Base-by-base conservation (phyloP, 1,140 invertebrate genomes). In the Drosophila parabipectinata region DNA sequence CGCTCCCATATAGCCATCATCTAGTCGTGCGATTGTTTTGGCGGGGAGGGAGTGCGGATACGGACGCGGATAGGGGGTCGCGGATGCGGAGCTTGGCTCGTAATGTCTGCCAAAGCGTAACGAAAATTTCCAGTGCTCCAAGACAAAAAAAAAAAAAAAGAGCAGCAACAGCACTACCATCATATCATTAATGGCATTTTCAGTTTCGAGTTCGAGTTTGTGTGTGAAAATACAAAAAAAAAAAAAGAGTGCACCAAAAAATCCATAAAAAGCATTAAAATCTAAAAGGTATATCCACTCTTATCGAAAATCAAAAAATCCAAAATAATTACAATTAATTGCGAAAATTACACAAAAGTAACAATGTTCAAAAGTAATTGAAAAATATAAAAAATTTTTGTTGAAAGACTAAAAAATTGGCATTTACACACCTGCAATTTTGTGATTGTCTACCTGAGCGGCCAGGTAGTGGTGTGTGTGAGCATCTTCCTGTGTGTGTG, bases 81-180 rank as follows among this genome's bases (percentile, higher is more conserved):
- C 66, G 71, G 82, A 74, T 76, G 78, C 82, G 71, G 79, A 87
- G 82, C 66, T 71, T 88, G 82, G 83, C 71, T 87, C 82, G 83
- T 88, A 87, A 87, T 87, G 79, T 76, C 82, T 87, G 82, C 78
- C 83, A 87, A 87, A 87, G 82, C 82, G 82, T 87, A 87, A 87
- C 82, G 82, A 87, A 87, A 75, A 71, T 82, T 82, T 85, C 57
- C 59, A 84, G 83, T 74, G 74, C 80, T 74, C 26, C 26, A 28
- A 34, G 10, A 34, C 1, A 18, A 18, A 18, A 18, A 18, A 18
- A 18, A 18, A 18, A 18, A 32, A 32, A 32, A 32, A 32, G 9
- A 32, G 30, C 30, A 32, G 8, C 53, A 61, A 10, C 58, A 34
- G 14, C 50, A 48, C 47, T 14, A 63, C 26, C 41, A 66, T 44